Evolutionary conservation across 2,888 invertebrate species (phyloP).

Genomic region (Trissonchulus latispiculum): DNA sequence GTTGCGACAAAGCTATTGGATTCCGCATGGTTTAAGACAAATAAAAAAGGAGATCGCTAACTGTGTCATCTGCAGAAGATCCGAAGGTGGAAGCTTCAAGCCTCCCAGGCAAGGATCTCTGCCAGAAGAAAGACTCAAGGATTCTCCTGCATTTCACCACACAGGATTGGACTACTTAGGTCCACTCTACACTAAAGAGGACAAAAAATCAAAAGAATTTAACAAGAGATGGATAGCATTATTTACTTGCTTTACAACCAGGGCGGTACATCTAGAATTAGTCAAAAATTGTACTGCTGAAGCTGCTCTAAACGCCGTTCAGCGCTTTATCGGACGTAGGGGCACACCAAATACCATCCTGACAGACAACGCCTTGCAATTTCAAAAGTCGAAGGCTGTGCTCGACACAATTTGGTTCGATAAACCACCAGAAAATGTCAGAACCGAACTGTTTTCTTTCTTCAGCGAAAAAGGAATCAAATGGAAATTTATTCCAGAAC

Average conservation of each 20-base stretch:
- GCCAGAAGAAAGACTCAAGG: neutral
- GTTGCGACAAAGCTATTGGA: constrained; percentile 4
- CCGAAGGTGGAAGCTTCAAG: neutral
- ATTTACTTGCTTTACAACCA: constrained; percentile 44
- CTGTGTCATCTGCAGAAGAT: neutral
- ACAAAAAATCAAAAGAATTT: constrained; percentile 30
- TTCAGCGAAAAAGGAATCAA: constrained; percentile 25
- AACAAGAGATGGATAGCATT: constrained; percentile 40
- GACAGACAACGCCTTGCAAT: constrained; percentile 46
- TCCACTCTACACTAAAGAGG: constrained; percentile 36
- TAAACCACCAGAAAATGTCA: too few relatives aligned
- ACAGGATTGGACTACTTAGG: constrained; percentile 44
- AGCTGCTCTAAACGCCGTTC: constrained; percentile 37
- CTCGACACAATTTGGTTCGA: constrained; percentile 25
- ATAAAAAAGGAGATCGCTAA: neutral
- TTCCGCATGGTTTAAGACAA: neutral
- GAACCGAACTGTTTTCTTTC: neutral
- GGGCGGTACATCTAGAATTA: constrained; percentile 45
- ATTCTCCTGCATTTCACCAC: constrained; percentile 20
- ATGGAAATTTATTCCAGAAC: constrained; percentile 44
- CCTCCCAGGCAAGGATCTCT: neutral
- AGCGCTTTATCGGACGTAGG: constrained; percentile 40
- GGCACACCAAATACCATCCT: constrained; percentile 39
- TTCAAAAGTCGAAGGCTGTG: constrained; percentile 42
- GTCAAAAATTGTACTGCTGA: constrained; percentile 35